Conservation (phyloP, 2,888 invertebrate genomes). For the Marronus borbonicus region DNA sequence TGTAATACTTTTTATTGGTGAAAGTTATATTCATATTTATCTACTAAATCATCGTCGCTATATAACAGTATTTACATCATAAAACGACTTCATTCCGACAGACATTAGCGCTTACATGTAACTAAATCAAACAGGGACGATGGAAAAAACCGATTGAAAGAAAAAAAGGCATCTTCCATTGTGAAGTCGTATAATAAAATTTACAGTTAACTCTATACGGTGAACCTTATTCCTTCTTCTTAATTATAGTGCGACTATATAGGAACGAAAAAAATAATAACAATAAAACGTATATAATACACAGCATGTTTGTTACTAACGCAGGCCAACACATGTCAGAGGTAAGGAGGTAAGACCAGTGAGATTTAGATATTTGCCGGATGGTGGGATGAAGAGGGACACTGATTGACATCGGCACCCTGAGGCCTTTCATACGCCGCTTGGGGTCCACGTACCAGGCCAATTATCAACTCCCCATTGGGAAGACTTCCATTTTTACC, state of each 20-base stretch:
- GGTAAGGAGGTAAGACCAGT: conserved; percentile 44
- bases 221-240: conserved; percentile 32
- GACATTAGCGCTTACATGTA: conserved; percentile 18
- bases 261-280: conserved; percentile 27
- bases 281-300: conserved; percentile 38
- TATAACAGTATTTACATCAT: conserved; percentile 31
- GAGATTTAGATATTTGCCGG: conserved; percentile 34
- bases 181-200: conserved; percentile 39
- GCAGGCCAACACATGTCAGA: conserved; percentile 49
- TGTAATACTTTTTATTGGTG: conserved; percentile 18
- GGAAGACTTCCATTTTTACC: conserved; percentile 41
- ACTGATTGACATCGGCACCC: conserved; percentile 49
- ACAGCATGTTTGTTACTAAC: conserved; percentile 44
- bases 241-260: conserved; percentile 40
- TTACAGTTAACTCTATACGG: conserved; percentile 49
- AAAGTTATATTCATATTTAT: conserved; percentile 20
- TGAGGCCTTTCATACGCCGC: conserved; percentile 45
- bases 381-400: conserved; percentile 34
- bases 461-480: conserved; percentile 56
- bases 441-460: conserved; percentile 54
- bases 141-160: conserved; percentile 31
- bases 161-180: conserved; percentile 34
- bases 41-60: conserved; percentile 3
- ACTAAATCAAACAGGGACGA: conserved; percentile 13
- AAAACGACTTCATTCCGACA: conserved; percentile 31